Evolutionary conservation across 2,113 vertebrate genomes (phyloP).

Genomic region (rabbit (Oryctolagus cuniculus)): mOryCun1.1 NC_091437.1:17420501-17421000

Average conservation of each 20-base stretch:
- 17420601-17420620: slow-evolving; percentile 93
- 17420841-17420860: slow-evolving; percentile 7
- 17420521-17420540: slow-evolving; percentile 93
- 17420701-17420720: not conserved
- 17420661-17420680: not conserved
- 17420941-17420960: not conserved
- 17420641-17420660: slow-evolving; percentile 61
- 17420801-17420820: not conserved
- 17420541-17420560: slow-evolving; percentile 93
- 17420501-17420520: slow-evolving; percentile 93
- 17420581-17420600: slow-evolving; percentile 93
- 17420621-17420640: slow-evolving; percentile 88
- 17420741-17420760: not conserved
- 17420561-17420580: slow-evolving; percentile 92
- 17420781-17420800: not conserved
- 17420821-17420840: slow-evolving; percentile 14
- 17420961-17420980: slow-evolving; percentile 24
- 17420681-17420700: not conserved
- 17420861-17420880: not conserved
- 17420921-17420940: not conserved
- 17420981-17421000: not conserved
- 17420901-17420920: slow-evolving; percentile 8
- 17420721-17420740: slow-evolving; percentile 10
- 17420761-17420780: not conserved
- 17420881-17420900: not conserved